Evolutionary conservation across 1,140 invertebrate species (phyloP).

Genomic region (Anastrepha obliqua): DNA sequence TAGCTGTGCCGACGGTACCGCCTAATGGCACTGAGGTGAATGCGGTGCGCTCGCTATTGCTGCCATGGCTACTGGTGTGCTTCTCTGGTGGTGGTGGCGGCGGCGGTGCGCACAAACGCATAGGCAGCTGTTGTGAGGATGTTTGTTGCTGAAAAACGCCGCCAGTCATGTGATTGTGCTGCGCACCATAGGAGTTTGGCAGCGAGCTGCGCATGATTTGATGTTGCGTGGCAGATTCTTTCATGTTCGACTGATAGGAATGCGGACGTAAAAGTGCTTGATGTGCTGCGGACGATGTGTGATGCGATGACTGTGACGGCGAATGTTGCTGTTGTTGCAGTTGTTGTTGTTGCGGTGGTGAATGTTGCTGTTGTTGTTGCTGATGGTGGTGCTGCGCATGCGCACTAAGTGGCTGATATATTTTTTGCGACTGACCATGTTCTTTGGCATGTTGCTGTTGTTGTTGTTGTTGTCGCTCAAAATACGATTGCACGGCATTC

Average conservation of each 20-base stretch:
- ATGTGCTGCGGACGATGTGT: slow-evolving; percentile 18
- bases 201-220: slow-evolving; percentile 66
- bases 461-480: slow-evolving; percentile 82
- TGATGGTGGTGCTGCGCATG: slow-evolving; percentile 58
- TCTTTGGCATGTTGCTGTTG: slow-evolving; percentile 56
- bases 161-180: background rate
- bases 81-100: background rate
- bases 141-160: background rate
- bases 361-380: slow-evolving; percentile 59
- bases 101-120: slow-evolving; percentile 58
- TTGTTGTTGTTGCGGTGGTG: background rate
- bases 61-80: background rate
- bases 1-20: background rate
- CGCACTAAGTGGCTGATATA: slow-evolving; percentile 22
- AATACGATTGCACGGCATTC: slow-evolving; percentile 89
- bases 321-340: slow-evolving; percentile 52
- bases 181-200: slow-evolving; percentile 65
- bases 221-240: slow-evolving; percentile 57
- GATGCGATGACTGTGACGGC: background rate
- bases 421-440: slow-evolving; percentile 57
- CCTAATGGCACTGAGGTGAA: background rate
- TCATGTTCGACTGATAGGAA: slow-evolving; percentile 59
- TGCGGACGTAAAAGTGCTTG: slow-evolving; percentile 65
- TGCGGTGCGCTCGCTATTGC: background rate
- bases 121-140: background rate